A percentile compares a stretch with the other conserved stretches of the same genome.
Evolutionary conservation across 1,140 invertebrate species (phyloP).

Genomic region (Psilanteris sp.): DNA sequence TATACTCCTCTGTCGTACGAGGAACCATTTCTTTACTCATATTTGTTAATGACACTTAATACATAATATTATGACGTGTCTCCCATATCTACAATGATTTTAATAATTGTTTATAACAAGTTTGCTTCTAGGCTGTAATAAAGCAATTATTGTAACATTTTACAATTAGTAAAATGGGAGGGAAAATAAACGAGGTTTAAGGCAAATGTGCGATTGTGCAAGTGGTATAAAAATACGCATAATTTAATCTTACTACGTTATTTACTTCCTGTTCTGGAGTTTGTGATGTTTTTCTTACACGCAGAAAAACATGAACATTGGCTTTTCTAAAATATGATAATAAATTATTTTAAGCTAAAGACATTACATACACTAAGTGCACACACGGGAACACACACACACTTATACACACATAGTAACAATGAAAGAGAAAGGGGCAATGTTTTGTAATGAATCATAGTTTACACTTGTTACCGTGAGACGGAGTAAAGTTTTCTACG

Average conservation of each 20-base stretch:
- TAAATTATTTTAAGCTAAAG: conserved; percentile 46
- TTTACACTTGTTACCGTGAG: conserved; percentile 58
- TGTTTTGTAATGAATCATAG: conserved; percentile 61
- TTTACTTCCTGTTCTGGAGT: conserved; percentile 10
- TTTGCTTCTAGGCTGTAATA: conserved; percentile 44
- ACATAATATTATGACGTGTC: too few species aligned
- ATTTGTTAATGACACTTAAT: too few species aligned
- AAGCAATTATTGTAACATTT: conserved; percentile 22
- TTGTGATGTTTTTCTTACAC: not conserved
- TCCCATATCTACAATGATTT: conserved; percentile 38
- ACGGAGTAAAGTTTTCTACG: conserved; percentile 43
- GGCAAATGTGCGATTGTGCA: not conserved
- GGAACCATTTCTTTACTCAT: too few species aligned
- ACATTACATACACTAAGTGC: too few species aligned
- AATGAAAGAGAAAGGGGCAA: conserved; percentile 25
- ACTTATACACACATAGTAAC: conserved; percentile 44
- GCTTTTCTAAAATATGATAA: conserved; percentile 10
- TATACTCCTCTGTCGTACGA: too few species aligned
- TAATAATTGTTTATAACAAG: conserved; percentile 22
- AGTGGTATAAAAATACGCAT: conserved; percentile 25
- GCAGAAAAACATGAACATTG: not conserved
- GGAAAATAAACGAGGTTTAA: not conserved
- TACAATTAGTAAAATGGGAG: conserved; percentile 10
- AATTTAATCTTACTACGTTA: conserved; percentile 31
- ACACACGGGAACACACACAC: too few species aligned